Conservation (phyloP, 1,140 invertebrate genomes). For the Euura lappo region DNA sequence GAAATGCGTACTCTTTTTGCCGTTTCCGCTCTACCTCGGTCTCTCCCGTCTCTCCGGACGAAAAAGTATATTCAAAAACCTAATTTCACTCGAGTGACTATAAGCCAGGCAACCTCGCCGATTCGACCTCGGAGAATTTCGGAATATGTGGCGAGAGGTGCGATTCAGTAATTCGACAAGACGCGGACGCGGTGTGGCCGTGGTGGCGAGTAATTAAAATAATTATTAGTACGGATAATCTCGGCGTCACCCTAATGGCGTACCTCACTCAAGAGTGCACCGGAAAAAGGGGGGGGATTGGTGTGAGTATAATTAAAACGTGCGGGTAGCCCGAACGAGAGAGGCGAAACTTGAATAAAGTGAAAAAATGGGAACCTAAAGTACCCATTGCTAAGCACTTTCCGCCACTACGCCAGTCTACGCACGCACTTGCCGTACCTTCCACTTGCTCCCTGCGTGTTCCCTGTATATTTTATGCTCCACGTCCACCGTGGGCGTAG, state of each 20-base stretch:
- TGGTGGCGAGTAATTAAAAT: constrained; percentile 40
- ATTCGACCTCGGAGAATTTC: neutral
- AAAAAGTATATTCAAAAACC: neutral
- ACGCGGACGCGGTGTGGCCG: no score
- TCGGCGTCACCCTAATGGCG: constrained; percentile 31
- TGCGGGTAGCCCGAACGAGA: constrained; percentile 1
- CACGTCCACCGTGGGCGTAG: neutral
- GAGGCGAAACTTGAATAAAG: no score
- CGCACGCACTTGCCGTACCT: neutral
- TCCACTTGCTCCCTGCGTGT: no score
- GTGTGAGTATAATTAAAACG: constrained; percentile 40
- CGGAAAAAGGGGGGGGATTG: constrained; percentile 8
- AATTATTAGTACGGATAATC: constrained; percentile 44
- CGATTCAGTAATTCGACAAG: neutral
- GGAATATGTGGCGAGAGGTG: neutral
- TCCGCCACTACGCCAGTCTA: neutral
- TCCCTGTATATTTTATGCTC: neutral
- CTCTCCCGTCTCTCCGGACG: neutral
- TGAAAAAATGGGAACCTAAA: no score
- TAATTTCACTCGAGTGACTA: neutral
- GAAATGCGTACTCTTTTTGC: neutral
- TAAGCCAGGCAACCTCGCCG: neutral
- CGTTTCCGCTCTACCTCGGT: neutral
- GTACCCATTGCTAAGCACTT: neutral
- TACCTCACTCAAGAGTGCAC: constrained; percentile 22